A percentile compares a stretch with the other conserved stretches of the same genome.
Conservation (phyloP, 2,113 vertebrate genomes). For the Talpa occidentalis region DNA sequence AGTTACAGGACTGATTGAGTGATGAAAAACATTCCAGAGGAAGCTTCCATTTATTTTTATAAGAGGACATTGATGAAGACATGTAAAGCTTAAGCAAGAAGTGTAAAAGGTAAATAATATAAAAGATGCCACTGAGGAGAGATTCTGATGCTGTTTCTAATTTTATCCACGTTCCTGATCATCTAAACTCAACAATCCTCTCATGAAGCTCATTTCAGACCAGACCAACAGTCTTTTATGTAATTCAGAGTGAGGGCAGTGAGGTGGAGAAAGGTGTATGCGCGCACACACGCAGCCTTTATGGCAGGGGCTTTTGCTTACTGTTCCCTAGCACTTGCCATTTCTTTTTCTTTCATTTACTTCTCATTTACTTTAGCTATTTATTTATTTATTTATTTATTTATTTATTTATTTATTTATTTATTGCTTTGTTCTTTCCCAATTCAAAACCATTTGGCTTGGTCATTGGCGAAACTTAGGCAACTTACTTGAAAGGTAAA, state of each 20-base stretch:
- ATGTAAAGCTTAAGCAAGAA: not conserved
- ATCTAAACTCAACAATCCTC: not conserved
- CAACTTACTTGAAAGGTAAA: not conserved
- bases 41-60: slow-evolving; percentile 35
- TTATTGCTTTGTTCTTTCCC: not conserved
- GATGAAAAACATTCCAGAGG: not conserved
- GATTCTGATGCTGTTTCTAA: not conserved
- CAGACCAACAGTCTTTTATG: not conserved
- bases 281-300: not conserved
- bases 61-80: not conserved
- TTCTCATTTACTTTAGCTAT: no score
- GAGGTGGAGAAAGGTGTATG: not conserved
- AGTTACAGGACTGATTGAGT: not conserved
- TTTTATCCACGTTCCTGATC: not conserved
- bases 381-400: no score
- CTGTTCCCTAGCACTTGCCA: not conserved
- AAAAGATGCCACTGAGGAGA: not conserved
- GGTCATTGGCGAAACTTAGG: not conserved
- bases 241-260: not conserved
- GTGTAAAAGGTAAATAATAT: slow-evolving; percentile 1
- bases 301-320: not conserved
- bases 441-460: not conserved
- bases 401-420: no score
- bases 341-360: not conserved
- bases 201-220: not conserved